These are phyloP conservation scores for Acomys russatus DNA, from an alignment of 2,797 vertebrate genomes.

Conservation along the genomic window DNA sequence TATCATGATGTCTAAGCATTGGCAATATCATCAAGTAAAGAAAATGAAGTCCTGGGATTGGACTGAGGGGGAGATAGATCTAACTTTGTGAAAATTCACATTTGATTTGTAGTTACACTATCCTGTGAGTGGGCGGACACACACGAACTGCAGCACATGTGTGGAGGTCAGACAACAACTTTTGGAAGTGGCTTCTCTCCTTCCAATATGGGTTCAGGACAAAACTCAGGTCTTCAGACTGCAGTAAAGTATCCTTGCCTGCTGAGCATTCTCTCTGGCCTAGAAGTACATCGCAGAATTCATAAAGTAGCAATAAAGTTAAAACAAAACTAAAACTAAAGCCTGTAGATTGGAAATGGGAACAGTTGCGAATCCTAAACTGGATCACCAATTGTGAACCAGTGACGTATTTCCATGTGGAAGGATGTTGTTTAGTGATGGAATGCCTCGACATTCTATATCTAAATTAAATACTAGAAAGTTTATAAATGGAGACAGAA, in stretches of 20 bases:
- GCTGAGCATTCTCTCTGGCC: neutral
- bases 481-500: neutral
- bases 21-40: neutral
- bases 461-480: neutral
- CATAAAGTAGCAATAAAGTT: neutral
- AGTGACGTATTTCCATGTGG: neutral
- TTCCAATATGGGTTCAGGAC: neutral
- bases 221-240: neutral
- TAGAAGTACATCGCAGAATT: neutral
- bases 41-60: neutral
- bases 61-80: neutral
- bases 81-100: neutral
- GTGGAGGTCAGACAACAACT: neutral
- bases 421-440: neutral
- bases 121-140: too few relatives aligned
- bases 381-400: slow-evolving; percentile 5
- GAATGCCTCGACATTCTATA: slow-evolving; percentile 18
- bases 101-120: neutral
- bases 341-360: neutral
- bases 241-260: neutral
- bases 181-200: neutral
- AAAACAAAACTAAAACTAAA: neutral
- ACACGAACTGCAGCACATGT: too few relatives aligned
- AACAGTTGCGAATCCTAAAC: neutral
- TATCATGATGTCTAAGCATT: neutral